phyloP scores from a whole-genome alignment of 2,888 invertebrate genomes.

The Drosophila rubida region DNA sequence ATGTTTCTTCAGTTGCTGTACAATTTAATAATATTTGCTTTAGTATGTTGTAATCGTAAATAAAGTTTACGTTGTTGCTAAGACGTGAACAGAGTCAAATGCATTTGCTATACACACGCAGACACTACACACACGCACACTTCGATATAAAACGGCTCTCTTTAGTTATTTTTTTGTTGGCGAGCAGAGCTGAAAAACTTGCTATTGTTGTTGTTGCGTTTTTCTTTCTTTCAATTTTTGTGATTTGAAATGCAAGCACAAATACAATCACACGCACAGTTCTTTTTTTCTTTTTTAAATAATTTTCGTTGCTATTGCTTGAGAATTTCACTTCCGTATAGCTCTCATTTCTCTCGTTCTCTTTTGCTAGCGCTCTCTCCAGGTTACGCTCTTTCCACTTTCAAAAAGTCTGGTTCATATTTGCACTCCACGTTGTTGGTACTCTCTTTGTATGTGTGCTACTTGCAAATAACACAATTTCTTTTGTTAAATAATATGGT shows the following conservation, averaged over 20 bases:
- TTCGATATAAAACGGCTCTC: slow-evolving; percentile 24
- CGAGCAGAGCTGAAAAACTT: slow-evolving; percentile 49
- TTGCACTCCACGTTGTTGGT: slow-evolving; percentile 56
- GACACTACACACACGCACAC: slow-evolving; percentile 17
- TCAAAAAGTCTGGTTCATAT: slow-evolving; percentile 66
- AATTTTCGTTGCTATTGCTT: slow-evolving; percentile 40
- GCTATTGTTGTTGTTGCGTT: slow-evolving; percentile 35
- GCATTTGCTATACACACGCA: slow-evolving; percentile 35
- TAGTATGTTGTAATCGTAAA: slow-evolving; percentile 73
- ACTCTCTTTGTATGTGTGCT: slow-evolving; percentile 49
- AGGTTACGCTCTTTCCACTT: slow-evolving; percentile 44
- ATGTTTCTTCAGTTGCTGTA: slow-evolving; percentile 54
- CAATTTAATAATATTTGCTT: slow-evolving; percentile 60
- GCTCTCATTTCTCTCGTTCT: slow-evolving; percentile 40
- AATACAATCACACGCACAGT: slow-evolving; percentile 25
- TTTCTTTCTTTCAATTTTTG: slow-evolving; percentile 40
- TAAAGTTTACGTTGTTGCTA: slow-evolving; percentile 72
- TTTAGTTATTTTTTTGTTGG: slow-evolving; percentile 28
- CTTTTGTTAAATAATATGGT: slow-evolving; percentile 81
- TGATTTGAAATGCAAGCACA: slow-evolving; percentile 54
- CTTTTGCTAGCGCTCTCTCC: slow-evolving; percentile 13
- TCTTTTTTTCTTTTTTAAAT: slow-evolving; percentile 24
- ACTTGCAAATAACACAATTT: slow-evolving; percentile 77
- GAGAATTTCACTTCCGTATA: slow-evolving; percentile 81
- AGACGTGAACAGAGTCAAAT: slow-evolving; percentile 64